These are phyloP conservation scores for Leucosticte australis DNA, from an alignment of 2,113 vertebrate genomes.

Conservation along the genomic window DNA sequence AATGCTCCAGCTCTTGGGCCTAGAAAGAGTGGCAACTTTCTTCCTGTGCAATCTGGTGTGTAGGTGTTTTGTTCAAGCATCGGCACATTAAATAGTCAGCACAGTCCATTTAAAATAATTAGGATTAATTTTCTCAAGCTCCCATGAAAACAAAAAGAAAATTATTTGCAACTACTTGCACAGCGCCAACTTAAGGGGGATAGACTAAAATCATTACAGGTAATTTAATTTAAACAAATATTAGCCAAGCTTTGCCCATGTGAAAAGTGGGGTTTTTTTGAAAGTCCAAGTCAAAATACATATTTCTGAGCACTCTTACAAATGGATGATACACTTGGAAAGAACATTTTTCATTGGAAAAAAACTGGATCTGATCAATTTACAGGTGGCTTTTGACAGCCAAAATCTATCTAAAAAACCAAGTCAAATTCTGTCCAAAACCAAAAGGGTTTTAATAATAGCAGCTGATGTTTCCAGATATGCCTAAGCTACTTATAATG, in stretches of 20 bases:
- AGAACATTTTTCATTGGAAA: neutral
- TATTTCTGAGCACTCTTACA: neutral
- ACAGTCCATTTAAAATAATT: conserved; percentile 34
- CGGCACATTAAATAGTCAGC: conserved; percentile 21
- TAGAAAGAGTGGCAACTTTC: neutral
- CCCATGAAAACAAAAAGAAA: conserved; percentile 23
- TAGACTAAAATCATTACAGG: conserved; percentile 2
- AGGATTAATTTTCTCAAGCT: conserved; percentile 39
- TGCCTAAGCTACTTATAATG: neutral
- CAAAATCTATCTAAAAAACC: neutral
- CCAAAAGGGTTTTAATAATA: neutral
- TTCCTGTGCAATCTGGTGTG: conserved; percentile 18
- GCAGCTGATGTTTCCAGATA: neutral
- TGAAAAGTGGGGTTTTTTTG: neutral
- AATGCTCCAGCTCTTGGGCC: neutral
- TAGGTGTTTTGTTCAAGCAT: conserved; percentile 41
- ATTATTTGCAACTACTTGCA: neutral
- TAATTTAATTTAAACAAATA: conserved; percentile 20
- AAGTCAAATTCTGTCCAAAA: neutral
- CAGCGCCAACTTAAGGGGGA: neutral
- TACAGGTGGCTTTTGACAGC: neutral
- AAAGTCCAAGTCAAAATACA: neutral
- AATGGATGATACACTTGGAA: neutral
- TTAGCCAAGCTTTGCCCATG: neutral
- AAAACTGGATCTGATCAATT: neutral